Evolutionary conservation across 2,888 invertebrate species (phyloP).

Genomic region (Erpobdella octoculata): DNA sequence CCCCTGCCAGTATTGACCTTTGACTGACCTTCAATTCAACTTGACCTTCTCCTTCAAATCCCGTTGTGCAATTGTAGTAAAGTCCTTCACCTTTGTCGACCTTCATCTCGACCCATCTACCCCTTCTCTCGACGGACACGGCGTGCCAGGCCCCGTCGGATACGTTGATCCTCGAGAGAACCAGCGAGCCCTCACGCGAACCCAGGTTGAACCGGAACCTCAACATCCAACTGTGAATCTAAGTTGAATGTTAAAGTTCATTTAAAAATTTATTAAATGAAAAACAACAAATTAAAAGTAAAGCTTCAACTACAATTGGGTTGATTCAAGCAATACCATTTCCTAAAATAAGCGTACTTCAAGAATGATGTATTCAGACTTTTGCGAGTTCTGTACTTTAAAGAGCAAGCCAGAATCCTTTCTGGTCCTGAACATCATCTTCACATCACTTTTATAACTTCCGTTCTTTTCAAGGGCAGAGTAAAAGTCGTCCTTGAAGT

Average conservation of each 20-base stretch:
- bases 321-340: background rate
- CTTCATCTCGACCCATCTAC: constrained; percentile 82
- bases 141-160: constrained; percentile 96
- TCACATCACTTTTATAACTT: constrained; percentile 65
- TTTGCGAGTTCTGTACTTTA: constrained; percentile 52
- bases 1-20: constrained; percentile 38
- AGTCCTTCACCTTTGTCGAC: constrained; percentile 86
- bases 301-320: background rate
- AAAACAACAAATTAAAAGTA: background rate
- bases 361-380: constrained; percentile 71
- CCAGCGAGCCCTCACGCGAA: constrained; percentile 77
- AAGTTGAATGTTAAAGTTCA: background rate
- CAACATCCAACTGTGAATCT: constrained; percentile 55
- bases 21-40: constrained; percentile 36
- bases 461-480: constrained; percentile 39
- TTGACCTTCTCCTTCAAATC: constrained; percentile 53
- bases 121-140: constrained; percentile 79
- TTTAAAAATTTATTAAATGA: background rate
- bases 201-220: constrained; percentile 88
- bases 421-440: constrained; percentile 82
- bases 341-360: constrained; percentile 55
- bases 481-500: constrained; percentile 58
- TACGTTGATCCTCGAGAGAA: constrained; percentile 79
- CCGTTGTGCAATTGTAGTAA: constrained; percentile 43
- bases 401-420: constrained; percentile 88